Base-by-base conservation (phyloP, 2,113 vertebrate genomes). In the Hippocampus zosterae region DNA sequence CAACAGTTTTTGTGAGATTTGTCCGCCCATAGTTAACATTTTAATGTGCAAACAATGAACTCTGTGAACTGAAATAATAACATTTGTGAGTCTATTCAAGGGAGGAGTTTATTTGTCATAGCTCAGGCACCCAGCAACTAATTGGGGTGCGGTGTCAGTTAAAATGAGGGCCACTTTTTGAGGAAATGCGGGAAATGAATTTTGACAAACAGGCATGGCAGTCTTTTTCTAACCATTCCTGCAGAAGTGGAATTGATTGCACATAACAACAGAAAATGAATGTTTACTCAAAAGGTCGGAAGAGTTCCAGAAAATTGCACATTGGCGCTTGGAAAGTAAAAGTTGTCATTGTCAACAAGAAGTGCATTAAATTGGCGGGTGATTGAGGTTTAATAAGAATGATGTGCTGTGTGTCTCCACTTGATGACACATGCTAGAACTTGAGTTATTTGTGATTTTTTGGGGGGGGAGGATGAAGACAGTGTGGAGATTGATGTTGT, bases 201-300 rank as follows among this genome's bases (percentile, higher is more conserved):
- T 59, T 59, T 59, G 56, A 29, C 56, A 59, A 59, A 27, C 13
- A 27, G 25, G 25, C 56, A 15, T 59, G 27, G 55, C 25, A 55
- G 16, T 56, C 11, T 23, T 23, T 23, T 23, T 23, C 55, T 13
- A 15, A 59, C 25, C 25, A 29, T 29, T 16, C 25, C 5, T 15
- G 25, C 15, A 5, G 13, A 27, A 29, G 55, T 15, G 8, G 13
- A 59, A 29, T 13, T 6, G 23, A 59, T 27, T 59, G 23, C 56
- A 59, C 25, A 29, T 59, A 59, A 59, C 56, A 59, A 59, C 56
- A 29, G 12, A 59, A 59, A 59, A 29, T 29, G 56, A 59, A 59
- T 59, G 56, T 59, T 59, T 59, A 59, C 56, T 27, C 25, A 15
- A 59, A 18, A 59, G 12, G 12, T 59, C 5, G 25, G 5, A 23